Conservation (phyloP, 2,888 invertebrate species). For the Parnassius orleans region DNA sequence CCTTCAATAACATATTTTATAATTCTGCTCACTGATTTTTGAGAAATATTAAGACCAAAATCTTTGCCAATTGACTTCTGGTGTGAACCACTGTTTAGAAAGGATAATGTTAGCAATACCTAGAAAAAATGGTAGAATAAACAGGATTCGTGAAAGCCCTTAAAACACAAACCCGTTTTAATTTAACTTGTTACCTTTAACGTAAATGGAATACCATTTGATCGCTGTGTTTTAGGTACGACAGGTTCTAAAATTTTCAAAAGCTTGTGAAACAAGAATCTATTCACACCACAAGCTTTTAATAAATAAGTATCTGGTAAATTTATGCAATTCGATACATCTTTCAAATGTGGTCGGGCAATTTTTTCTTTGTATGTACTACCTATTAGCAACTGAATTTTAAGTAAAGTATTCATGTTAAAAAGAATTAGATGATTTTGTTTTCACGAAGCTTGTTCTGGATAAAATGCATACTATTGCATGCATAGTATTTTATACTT, state of each 20-base stretch:
- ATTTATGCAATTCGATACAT: slow-evolving; percentile 46
- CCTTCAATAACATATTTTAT: slow-evolving; percentile 56
- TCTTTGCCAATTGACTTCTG: slow-evolving; percentile 55
- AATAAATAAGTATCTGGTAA: slow-evolving; percentile 51
- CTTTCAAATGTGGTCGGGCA: slow-evolving; percentile 41
- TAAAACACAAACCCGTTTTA: not conserved
- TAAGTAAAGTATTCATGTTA: slow-evolving; percentile 48
- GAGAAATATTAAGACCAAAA: slow-evolving; percentile 54
- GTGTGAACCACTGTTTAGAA: slow-evolving; percentile 53
- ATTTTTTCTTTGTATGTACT: slow-evolving; percentile 48
- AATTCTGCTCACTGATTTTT: slow-evolving; percentile 56
- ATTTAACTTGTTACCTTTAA: slow-evolving; percentile 42
- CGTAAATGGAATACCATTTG: slow-evolving; percentile 59
- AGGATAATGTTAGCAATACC: slow-evolving; percentile 55
- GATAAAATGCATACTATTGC: too few species aligned
- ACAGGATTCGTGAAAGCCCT: not conserved
- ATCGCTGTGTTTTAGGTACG: slow-evolving; percentile 53
- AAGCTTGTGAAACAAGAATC: slow-evolving; percentile 47
- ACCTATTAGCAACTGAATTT: slow-evolving; percentile 50
- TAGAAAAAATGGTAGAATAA: slow-evolving; percentile 28
- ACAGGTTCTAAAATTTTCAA: slow-evolving; percentile 52
- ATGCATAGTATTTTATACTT: too few species aligned
- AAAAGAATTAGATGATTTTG: not conserved
- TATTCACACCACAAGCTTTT: slow-evolving; percentile 50
- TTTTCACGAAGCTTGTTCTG: too few species aligned